Evolutionary conservation across 2,888 invertebrate species (phyloP), one percentile per base, ranked within the genome.

Genomic region (Heliconius charithonia): DNA sequence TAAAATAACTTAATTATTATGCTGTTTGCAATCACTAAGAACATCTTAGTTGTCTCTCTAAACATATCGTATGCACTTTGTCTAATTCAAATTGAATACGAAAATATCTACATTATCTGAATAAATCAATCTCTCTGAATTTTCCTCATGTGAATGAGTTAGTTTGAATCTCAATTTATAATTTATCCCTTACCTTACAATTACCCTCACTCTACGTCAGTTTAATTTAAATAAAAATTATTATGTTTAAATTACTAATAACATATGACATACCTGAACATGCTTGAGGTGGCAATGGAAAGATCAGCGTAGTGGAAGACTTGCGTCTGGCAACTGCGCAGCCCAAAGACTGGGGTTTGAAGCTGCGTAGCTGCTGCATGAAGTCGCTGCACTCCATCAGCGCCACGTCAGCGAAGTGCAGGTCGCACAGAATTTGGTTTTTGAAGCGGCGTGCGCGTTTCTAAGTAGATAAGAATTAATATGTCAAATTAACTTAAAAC

Each of bases 351-450:
- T 98, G 98, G 87, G 98, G 98, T 95, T 98, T 98, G 96, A 98
- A 98, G 95, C 98, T 97, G 90, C 98, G 97, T 91, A 98, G 96
- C 95, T 98, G 98, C 95, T 98, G 98, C 98, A 98, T 98, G 96
- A 98, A 98, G 96, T 98, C 98, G 87, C 98, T 98, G 96, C 98
- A 98, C 97, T 98, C 98, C 98, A 98, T 98, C 92, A 98, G 97
- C 93, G 98, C 98, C 86, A 98, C 98, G 97, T 98, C 98, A 89
- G 98, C 98, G 93, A 98, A 98, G 96, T 98, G 98, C 93, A 98
- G 96, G 95, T 98, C 98, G 97, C 98, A 98, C 94, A 98, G 97
- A 93, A 98, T 98, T 92, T 98, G 98, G 95, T 98, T 98, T 95
- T 96, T 96, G 96, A 96, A 96, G 88, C 96, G 95, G 86, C 96